These are phyloP conservation scores for Cheiracanthium punctorium DNA, from an alignment of 2,888 invertebrate genomes.

Conservation along the genomic window DNA sequence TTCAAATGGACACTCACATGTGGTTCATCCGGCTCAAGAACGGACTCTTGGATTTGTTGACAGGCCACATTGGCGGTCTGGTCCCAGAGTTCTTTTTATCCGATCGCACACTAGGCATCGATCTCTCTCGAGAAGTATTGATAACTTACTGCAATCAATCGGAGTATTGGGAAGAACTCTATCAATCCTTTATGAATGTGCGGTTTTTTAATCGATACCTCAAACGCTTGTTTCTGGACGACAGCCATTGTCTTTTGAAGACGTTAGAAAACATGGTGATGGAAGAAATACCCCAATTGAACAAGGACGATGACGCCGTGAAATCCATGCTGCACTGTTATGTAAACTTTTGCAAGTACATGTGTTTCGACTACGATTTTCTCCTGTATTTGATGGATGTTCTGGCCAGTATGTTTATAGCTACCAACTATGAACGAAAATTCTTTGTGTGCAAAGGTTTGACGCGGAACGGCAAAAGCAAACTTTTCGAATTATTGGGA, in stretches of 20 bases:
- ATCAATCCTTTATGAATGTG: background rate
- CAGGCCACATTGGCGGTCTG: conserved; percentile 34
- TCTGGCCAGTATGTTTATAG: conserved; percentile 31
- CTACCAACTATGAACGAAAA: conserved; percentile 44
- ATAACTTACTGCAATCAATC: background rate
- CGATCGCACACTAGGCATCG: background rate
- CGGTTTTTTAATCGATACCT: conserved; percentile 23
- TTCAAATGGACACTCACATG: conserved; percentile 41
- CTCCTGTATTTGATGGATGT: conserved; percentile 33
- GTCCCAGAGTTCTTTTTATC: conserved; percentile 43
- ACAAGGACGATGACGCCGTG: background rate
- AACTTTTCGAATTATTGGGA: conserved; percentile 24
- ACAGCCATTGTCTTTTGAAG: background rate
- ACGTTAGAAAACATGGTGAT: background rate
- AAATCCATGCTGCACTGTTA: conserved; percentile 26
- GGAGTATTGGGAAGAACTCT: background rate
- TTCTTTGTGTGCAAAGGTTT: conserved; percentile 32
- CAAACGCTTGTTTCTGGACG: conserved; percentile 1
- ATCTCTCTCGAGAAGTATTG: background rate
- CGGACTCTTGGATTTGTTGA: conserved; percentile 25
- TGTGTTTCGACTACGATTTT: conserved; percentile 16
- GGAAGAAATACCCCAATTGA: background rate
- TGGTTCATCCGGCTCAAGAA: conserved; percentile 17
- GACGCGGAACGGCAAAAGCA: conserved; percentile 36
- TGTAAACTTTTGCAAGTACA: conserved; percentile 17